Evolutionary conservation across 2,113 vertebrate species (phyloP).

Genomic region (Percina caprodes): DNA sequence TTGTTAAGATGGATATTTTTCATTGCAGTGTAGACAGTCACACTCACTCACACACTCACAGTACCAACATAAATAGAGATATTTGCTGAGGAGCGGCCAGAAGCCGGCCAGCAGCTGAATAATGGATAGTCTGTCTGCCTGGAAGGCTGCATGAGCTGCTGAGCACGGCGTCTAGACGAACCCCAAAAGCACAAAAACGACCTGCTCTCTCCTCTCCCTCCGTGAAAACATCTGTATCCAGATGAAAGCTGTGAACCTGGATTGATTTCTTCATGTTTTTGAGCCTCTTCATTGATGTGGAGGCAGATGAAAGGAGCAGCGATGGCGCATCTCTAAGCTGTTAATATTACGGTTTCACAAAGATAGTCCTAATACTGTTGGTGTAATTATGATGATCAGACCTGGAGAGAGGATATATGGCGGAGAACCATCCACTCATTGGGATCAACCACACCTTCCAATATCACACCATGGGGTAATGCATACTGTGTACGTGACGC

Average conservation of each 20-base stretch:
- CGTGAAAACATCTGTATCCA: conserved; percentile 21
- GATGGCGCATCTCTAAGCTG: conserved; percentile 18
- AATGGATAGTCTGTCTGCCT: conserved; percentile 66
- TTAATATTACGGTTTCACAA: conserved; percentile 12
- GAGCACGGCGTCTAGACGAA: conserved; percentile 55
- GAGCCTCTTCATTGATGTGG: conserved; percentile 35
- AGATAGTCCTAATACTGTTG: neutral
- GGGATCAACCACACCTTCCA: conserved; percentile 46
- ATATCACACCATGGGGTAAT: neutral
- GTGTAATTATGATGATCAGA: conserved; percentile 25
- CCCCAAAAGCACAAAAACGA: conserved; percentile 13
- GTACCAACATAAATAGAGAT: conserved; percentile 42
- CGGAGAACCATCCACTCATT: conserved; percentile 60
- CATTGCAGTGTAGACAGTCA: conserved; percentile 3
- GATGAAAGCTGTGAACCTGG: conserved; percentile 21
- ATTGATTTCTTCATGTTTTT: conserved; percentile 3
- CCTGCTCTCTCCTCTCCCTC: neutral
- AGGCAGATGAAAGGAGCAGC: conserved; percentile 24
- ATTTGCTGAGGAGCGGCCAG: conserved; percentile 46
- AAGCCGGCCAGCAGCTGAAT: conserved; percentile 66
- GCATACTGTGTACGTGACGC: too few species aligned
- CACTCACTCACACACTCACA: neutral
- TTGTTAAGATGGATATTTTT: conserved; percentile 21
- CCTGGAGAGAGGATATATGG: conserved; percentile 39
- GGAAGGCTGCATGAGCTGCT: conserved; percentile 47